Evolutionary conservation across 2,888 invertebrate species (phyloP).

Genomic region (Nezara viridula): DNA sequence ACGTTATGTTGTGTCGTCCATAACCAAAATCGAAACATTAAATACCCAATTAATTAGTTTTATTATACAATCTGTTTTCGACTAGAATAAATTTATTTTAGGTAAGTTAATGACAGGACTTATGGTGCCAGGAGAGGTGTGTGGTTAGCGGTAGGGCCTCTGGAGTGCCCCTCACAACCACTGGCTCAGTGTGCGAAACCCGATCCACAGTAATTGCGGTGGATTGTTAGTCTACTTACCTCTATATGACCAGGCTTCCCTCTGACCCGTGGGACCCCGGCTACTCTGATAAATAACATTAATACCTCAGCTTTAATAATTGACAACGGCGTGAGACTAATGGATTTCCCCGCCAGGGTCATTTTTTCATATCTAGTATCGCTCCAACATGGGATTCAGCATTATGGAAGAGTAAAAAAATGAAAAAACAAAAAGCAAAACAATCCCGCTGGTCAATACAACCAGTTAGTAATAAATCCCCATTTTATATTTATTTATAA

Average conservation of each 20-base stretch:
- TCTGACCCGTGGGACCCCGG: neutral
- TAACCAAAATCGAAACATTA: too few species aligned
- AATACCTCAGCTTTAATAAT: neutral
- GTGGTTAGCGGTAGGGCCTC: neutral
- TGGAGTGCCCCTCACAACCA: neutral
- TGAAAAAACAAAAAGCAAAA: too few species aligned
- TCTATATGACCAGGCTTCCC: neutral
- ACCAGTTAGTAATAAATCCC: too few species aligned
- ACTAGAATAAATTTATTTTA: too few species aligned
- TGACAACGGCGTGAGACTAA: neutral
- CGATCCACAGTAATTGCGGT: neutral
- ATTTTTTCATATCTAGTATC: neutral
- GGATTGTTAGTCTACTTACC: neutral
- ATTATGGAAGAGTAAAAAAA: too few species aligned
- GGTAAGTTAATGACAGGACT: neutral
- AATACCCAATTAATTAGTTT: too few species aligned
- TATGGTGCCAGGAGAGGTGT: neutral
- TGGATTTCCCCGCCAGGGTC: neutral
- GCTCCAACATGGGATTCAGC: neutral
- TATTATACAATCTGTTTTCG: too few species aligned
- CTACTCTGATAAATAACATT: conserved; percentile 6
- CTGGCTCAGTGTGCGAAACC: neutral
- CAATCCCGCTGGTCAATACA: too few species aligned
- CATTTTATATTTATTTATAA: too few species aligned
- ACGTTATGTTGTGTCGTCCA: too few species aligned